Percentiles rank a stretch among this genome's conserved stretches.
Evolutionary conservation across 2,113 vertebrate genomes (phyloP).

Genomic region (Channa maculata): DNA sequence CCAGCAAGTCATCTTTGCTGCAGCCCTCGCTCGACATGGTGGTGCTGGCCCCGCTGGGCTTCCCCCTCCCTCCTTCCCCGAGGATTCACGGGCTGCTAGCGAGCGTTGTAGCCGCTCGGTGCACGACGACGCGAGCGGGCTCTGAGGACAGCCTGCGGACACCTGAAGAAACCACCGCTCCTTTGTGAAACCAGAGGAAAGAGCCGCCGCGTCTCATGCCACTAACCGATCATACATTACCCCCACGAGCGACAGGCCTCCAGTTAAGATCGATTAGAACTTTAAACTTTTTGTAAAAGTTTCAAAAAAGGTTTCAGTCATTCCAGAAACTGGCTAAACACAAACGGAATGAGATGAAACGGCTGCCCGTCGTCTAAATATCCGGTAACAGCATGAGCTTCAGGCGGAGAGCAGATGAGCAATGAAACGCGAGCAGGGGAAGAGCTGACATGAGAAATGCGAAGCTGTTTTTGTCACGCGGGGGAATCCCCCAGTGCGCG

Average conservation of each 20-base stretch:
- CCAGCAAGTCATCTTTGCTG: conserved; percentile 73
- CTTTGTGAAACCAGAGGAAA: conserved; percentile 67
- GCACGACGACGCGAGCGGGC: conserved; percentile 43
- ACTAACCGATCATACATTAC: conserved; percentile 30
- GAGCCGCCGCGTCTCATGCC: conserved; percentile 78
- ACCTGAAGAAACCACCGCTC: conserved; percentile 62
- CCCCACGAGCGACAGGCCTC: neutral
- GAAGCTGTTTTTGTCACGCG: conserved; percentile 74
- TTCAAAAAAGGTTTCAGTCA: neutral
- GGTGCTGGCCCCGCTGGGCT: conserved; percentile 15
- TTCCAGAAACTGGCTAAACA: neutral
- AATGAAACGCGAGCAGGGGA: conserved; percentile 65
- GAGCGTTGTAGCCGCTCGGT: conserved; percentile 45
- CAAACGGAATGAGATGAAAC: neutral
- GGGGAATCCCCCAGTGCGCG: conserved; percentile 80
- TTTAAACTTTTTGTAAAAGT: neutral
- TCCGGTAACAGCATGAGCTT: conserved; percentile 63
- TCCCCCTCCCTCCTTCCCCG: conserved; percentile 34
- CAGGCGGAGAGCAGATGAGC: conserved; percentile 55
- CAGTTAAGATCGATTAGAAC: neutral
- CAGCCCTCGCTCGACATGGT: conserved; percentile 75
- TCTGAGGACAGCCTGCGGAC: conserved; percentile 21
- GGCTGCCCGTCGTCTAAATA: conserved; percentile 51
- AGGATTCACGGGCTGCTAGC: conserved; percentile 28
- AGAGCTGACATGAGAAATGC: conserved; percentile 63